These are phyloP conservation scores for Littorina saxatilis DNA, from an alignment of 1,140 invertebrate species.

Conservation along the genomic window DNA sequence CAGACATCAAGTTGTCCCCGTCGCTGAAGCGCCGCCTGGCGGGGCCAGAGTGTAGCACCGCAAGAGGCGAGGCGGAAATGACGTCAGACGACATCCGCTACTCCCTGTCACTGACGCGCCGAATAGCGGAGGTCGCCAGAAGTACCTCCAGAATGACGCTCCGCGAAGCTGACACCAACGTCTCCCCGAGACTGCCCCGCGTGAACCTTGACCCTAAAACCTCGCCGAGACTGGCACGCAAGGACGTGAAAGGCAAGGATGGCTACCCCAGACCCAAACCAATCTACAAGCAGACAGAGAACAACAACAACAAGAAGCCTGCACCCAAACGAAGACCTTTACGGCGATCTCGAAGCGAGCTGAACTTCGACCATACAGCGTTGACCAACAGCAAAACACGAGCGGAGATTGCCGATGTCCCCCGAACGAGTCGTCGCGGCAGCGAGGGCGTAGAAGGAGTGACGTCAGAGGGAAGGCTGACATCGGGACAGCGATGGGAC, in stretches of 20 bases:
- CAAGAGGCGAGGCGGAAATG: too few species aligned
- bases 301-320: background rate
- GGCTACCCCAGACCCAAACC: background rate
- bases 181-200: background rate
- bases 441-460: background rate
- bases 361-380: background rate
- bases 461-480: background rate
- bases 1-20: background rate
- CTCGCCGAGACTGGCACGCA: background rate
- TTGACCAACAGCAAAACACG: background rate
- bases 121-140: too few species aligned
- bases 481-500: background rate
- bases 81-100: too few species aligned
- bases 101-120: too few species aligned
- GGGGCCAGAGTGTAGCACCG: too few species aligned
- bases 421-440: background rate
- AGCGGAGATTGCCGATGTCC: background rate
- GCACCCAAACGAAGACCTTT: background rate
- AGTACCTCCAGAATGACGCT: too few species aligned
- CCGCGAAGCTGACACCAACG: background rate
- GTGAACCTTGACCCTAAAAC: background rate
- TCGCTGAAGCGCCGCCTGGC: background rate
- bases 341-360: slow-evolving; percentile 10
- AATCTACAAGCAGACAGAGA: background rate
- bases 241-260: background rate